Percentiles rank a stretch among this genome's conserved stretches.
phyloP scores from a whole-genome alignment of 2,797 vertebrate genomes.

The Vultur gryphus region DNA sequence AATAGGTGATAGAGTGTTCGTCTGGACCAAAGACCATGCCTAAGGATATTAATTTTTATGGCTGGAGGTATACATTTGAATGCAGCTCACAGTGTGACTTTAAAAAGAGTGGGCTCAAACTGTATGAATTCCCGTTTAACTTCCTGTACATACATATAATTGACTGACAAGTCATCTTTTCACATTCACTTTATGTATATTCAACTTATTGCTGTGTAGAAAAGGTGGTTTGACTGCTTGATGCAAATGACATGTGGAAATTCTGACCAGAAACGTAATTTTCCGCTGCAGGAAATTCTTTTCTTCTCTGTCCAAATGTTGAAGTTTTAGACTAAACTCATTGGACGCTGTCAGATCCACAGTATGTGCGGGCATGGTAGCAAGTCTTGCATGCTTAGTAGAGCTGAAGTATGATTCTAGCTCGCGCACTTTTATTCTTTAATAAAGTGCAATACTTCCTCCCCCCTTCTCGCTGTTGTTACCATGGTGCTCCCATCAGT shows the following conservation, averaged over 20 bases:
- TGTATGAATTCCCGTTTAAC: not conserved
- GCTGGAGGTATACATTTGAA: not conserved
- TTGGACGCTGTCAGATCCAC: not conserved
- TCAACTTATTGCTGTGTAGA: not conserved
- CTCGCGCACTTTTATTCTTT: not conserved
- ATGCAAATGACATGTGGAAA: not conserved
- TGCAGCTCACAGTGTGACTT: not conserved
- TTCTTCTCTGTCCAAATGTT: not conserved
- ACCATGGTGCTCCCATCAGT: constrained; percentile 21
- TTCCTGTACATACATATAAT: not conserved
- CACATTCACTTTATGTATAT: not conserved
- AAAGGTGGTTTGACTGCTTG: not conserved
- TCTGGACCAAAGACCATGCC: not conserved
- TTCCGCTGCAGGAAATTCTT: not conserved
- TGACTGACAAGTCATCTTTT: not conserved
- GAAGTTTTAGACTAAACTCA: not conserved
- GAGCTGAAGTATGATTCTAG: not conserved
- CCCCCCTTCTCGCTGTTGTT: not conserved
- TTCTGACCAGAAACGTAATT: not conserved
- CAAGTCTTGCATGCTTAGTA: not conserved
- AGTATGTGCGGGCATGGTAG: not conserved
- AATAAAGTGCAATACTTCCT: not conserved
- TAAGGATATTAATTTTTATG: not conserved
- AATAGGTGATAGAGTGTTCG: not conserved
- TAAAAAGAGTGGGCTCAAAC: not conserved